Base-by-base conservation (phyloP, 1,140 invertebrate species). In the Meteorus sp. region DNA sequence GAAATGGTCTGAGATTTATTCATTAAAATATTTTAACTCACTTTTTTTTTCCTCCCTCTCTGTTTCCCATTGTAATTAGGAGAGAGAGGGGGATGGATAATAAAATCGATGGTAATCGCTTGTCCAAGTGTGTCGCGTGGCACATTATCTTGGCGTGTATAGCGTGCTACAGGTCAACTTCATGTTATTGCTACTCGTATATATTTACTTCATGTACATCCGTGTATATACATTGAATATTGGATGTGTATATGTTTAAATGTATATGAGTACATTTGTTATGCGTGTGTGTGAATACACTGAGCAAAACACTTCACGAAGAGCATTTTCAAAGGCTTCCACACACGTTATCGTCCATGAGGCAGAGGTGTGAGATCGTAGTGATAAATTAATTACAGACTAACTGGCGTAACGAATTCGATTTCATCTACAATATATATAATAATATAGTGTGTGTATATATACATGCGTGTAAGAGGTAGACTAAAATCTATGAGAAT, bases 381-480 rank as follows among this genome's bases (percentile, higher is more conserved):
- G 59, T 64, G 67, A 71, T 71, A 71, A 69, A 71, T 71, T 71
- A 71, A 71, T 71, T 71, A 71, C 63, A 60, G 64, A 64, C 68
- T 69, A 68, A 71, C 64, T 63, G 62, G 67, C 61, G 66, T 69
- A 71, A 71, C 67, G 62, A 67, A 66, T 64, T 66, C 58, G 51
- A 61, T 60, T 55, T 55, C 25, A 9, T 37, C 11, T 23, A 23
- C 31, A 47, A 31, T 23, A 17, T 13, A 27, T n/a, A 39, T 39
- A 39, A n/a, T n/a, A n/a, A n/a, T n/a, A n/a, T n/a, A n/a, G n/a
- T n/a, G n/a, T n/a, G n/a, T n/a, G n/a, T n/a, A n/a, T n/a, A n/a
- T n/a, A n/a, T n/a, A n/a, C n/a, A n/a, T n/a, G n/a, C n/a, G n/a
- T 39, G 35, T 13, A 13, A n/a, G 35, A 39, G 35, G 8, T 7